Evolutionary conservation across 2,113 vertebrate genomes (phyloP), one percentile per base, ranked within the genome.

Genomic region (Percina caprodes): DNA sequence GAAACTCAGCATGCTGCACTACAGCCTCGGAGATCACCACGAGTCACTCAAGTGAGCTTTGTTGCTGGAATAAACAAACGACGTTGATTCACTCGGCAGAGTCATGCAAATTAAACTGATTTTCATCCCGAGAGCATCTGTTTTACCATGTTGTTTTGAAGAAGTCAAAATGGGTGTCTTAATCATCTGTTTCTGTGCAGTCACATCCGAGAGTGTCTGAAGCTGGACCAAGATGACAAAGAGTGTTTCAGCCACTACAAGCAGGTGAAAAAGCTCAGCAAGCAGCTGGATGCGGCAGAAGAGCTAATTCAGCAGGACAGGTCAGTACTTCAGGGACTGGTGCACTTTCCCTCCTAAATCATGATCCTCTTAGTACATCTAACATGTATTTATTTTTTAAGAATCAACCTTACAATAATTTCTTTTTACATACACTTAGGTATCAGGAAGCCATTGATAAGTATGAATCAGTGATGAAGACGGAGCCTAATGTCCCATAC

Each of bases 221-320:
- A 95, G 88, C 91, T 97, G 13, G 96, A 97, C 87, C 96, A 96
- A 90, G 96, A 97, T 0, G 96, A 97, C 81, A 96, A 95, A 26
- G 95, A 96, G 56, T 97, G 96, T 83, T 95, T 96, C 72, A 82
- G 89, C 24, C 96, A 96, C 83, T 97, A 97, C 93, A 96, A 96
- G 85, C 96, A 95, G 86, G 96, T 95, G 86, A 97, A 96, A 80
- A 96, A 96, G 76, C 95, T 97, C 58, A 94, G 94, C 87, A 95
- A 95, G 84, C 96, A 96, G 91, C 86, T 97, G 85, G 95, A 96
- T 80, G 89, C 92, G 0, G 96, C 95, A 0, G 96, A 96, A 21
- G 94, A 95, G 70, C 91, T 95, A 39, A 91, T 96, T 81, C 79
- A 90, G 16, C 91, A 91, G 71, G 90, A 94, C 0, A 95, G 95